A percentile compares a stretch with the other conserved stretches of the same genome.
These are phyloP conservation scores for Camarhynchus parvulus DNA, from an alignment of 2,113 vertebrate genomes.

Conservation along the genomic window DNA sequence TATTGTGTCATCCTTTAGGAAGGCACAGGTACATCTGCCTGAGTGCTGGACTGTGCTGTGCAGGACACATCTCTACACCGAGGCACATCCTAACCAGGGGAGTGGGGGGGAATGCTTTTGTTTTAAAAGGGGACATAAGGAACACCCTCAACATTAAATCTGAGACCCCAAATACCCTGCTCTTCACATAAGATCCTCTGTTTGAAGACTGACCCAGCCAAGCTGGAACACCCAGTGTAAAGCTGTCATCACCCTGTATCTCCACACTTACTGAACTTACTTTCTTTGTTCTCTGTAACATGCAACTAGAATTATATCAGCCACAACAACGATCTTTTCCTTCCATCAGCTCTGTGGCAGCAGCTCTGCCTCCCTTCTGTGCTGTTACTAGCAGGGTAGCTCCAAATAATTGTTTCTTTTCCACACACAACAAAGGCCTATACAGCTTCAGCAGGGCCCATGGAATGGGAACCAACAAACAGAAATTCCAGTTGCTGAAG, in stretches of 20 bases:
- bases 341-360: neutral
- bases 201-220: neutral
- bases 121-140: neutral
- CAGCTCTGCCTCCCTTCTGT: neutral
- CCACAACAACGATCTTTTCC: neutral
- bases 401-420: neutral
- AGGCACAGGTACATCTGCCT: neutral
- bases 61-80: neutral
- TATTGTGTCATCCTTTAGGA: neutral
- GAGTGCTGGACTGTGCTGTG: neutral
- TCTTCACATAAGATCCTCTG: neutral
- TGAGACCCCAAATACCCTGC: neutral
- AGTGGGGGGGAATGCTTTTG: neutral
- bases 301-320: neutral
- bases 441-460: neutral
- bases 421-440: neutral
- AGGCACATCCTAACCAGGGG: neutral
- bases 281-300: neutral
- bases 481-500: neutral
- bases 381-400: neutral
- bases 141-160: neutral
- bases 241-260: neutral
- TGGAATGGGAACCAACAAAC: neutral
- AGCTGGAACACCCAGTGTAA: neutral
- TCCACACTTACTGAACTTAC: neutral